These are phyloP conservation scores for Onychostoma macrolepis DNA, from an alignment of 2,113 vertebrate genomes.

Conservation along the genomic window DNA sequence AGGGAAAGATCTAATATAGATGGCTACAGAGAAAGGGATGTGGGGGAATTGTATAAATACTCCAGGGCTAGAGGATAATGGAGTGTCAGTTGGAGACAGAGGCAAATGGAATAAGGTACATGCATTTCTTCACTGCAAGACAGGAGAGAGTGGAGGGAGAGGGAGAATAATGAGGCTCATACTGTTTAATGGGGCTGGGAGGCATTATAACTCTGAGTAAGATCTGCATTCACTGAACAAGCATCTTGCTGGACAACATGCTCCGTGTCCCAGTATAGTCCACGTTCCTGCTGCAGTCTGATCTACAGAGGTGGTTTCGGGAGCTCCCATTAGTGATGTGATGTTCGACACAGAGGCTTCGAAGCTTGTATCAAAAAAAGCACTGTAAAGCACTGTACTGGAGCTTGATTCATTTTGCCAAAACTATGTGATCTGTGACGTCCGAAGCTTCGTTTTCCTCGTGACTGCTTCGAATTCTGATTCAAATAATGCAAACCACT, in stretches of 20 bases:
- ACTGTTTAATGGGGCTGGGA: conserved; percentile 38
- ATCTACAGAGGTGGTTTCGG: background rate
- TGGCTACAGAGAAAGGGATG: conserved; percentile 17
- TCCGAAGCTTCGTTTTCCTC: too few relatives aligned
- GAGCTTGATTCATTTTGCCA: too few relatives aligned
- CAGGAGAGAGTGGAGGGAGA: background rate
- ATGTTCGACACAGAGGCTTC: too few relatives aligned
- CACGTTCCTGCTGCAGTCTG: background rate
- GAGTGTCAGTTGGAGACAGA: conserved; percentile 45
- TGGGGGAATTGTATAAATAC: conserved; percentile 45
- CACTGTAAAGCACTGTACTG: too few relatives aligned
- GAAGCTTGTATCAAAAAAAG: too few relatives aligned
- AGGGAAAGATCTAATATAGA: conserved; percentile 38
- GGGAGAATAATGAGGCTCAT: conserved; percentile 27
- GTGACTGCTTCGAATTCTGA: too few relatives aligned
- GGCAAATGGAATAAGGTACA: conserved; percentile 44
- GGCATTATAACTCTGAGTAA: conserved; percentile 25
- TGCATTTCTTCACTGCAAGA: conserved; percentile 40
- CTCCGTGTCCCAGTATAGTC: background rate
- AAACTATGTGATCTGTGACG: too few relatives aligned
- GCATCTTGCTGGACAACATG: background rate
- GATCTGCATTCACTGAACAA: conserved; percentile 21
- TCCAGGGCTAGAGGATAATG: conserved; percentile 39
- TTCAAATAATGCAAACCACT: too few relatives aligned
- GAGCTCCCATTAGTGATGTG: background rate